phyloP scores from a whole-genome alignment of 2,113 vertebrate species.

The Paedocypris sp. region DNA sequence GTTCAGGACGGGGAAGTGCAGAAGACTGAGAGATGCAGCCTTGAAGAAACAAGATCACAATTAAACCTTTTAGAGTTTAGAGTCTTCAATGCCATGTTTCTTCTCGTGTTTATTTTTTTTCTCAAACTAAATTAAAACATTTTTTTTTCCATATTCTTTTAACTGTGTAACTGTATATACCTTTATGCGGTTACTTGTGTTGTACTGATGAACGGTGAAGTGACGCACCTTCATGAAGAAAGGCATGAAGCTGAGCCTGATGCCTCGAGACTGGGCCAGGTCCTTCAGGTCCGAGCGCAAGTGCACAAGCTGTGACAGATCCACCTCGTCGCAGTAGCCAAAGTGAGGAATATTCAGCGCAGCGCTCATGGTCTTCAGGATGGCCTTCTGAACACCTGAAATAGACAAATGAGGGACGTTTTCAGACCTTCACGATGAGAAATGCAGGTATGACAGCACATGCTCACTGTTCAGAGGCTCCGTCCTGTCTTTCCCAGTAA shows the following conservation, averaged over 20 bases:
- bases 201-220: conserved; percentile 2
- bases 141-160: no score
- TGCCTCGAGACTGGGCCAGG: conserved; percentile 58
- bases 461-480: conserved; percentile 77
- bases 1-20: conserved; percentile 85
- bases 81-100: no score
- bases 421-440: no score
- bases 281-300: conserved; percentile 68
- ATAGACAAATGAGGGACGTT: neutral
- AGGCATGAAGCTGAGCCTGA: conserved; percentile 85
- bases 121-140: no score
- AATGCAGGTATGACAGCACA: no score
- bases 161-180: neutral
- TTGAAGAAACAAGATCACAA: conserved; percentile 32
- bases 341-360: conserved; percentile 91
- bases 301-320: conserved; percentile 71
- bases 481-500: conserved; percentile 74
- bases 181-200: no score
- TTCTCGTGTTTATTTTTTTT: no score
- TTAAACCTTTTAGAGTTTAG: no score
- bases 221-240: conserved; percentile 85
- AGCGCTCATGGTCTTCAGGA: conserved; percentile 85
- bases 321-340: conserved; percentile 83
- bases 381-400: conserved; percentile 84
- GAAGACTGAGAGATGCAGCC: conserved; percentile 78